Evolutionary conservation across 1,140 invertebrate species (phyloP).

Genomic region (Bemisia tabaci): DNA sequence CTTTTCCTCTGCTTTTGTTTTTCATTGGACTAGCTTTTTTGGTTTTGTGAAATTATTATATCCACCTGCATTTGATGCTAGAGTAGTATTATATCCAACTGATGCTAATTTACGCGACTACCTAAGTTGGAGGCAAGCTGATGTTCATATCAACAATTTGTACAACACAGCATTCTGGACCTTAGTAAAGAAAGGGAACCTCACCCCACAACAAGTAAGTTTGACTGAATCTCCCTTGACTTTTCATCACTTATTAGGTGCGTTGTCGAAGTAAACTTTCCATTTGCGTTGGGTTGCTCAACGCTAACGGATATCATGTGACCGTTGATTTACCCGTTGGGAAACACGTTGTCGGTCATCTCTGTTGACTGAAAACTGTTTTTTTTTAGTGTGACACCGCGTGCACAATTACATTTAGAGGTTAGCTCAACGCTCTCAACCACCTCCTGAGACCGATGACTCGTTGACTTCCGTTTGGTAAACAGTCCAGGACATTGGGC

Average conservation of each 20-base stretch:
- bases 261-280: too few species aligned
- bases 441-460: too few species aligned
- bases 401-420: conserved; percentile 11
- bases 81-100: conserved; percentile 77
- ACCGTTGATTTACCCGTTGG: too few species aligned
- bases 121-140: conserved; percentile 90
- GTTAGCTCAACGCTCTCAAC: too few species aligned
- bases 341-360: too few species aligned
- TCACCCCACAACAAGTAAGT: conserved; percentile 51
- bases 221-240: too few species aligned
- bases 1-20: conserved; percentile 80
- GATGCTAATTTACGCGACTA: conserved; percentile 83
- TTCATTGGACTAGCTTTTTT: conserved; percentile 74
- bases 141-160: conserved; percentile 95
- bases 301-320: too few species aligned
- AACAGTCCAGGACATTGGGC: too few species aligned
- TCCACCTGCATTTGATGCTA: conserved; percentile 82
- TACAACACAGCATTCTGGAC: conserved; percentile 97
- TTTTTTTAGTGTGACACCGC: conserved; percentile 8
- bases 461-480: too few species aligned
- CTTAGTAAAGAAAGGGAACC: conserved; percentile 59
- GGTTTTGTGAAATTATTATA: conserved; percentile 49
- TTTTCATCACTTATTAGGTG: conserved; percentile 15
- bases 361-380: too few species aligned
- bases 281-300: too few species aligned